Percentiles rank a stretch among this genome's conserved stretches.
Evolutionary conservation across 2,888 invertebrate genomes (phyloP).

Genomic region (Chaetoderma sp.): DNA sequence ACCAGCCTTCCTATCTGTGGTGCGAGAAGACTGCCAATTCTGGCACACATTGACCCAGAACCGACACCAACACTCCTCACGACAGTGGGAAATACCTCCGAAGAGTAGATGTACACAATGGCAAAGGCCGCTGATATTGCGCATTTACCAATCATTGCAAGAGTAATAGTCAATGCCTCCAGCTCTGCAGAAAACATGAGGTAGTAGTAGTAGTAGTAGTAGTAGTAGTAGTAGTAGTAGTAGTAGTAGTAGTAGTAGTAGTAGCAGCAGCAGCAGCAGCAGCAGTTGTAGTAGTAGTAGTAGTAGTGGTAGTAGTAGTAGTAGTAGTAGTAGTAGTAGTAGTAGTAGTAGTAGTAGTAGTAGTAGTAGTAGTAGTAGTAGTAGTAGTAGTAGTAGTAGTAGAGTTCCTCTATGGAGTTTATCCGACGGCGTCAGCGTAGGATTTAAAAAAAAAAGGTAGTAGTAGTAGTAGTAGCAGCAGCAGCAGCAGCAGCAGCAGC

Average conservation of each 20-base stretch:
- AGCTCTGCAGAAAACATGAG: neutral
- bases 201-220: conserved; percentile 7
- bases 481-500: neutral
- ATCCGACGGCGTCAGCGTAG: too few species aligned
- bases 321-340: conserved; percentile 27
- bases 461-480: conserved; percentile 22
- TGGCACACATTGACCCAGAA: conserved; percentile 84
- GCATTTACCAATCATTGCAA: conserved; percentile 9
- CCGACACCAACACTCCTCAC: conserved; percentile 88
- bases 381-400: conserved; percentile 25
- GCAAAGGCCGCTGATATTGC: conserved; percentile 5
- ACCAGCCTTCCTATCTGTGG: conserved; percentile 77
- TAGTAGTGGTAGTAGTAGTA: conserved; percentile 25
- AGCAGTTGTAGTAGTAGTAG: conserved; percentile 25
- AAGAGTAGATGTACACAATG: conserved; percentile 58
- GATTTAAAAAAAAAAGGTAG: too few species aligned
- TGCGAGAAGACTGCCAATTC: conserved; percentile 86
- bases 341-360: conserved; percentile 23
- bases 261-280: conserved; percentile 9
- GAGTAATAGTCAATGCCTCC: neutral
- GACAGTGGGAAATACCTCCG: conserved; percentile 77
- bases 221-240: conserved; percentile 24
- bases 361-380: conserved; percentile 26
- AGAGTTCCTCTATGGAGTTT: too few species aligned
- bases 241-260: conserved; percentile 29